These are phyloP conservation scores for Rhinophrynus dorsalis DNA, from an alignment of 2,797 vertebrate species.

Conservation along the genomic window DNA sequence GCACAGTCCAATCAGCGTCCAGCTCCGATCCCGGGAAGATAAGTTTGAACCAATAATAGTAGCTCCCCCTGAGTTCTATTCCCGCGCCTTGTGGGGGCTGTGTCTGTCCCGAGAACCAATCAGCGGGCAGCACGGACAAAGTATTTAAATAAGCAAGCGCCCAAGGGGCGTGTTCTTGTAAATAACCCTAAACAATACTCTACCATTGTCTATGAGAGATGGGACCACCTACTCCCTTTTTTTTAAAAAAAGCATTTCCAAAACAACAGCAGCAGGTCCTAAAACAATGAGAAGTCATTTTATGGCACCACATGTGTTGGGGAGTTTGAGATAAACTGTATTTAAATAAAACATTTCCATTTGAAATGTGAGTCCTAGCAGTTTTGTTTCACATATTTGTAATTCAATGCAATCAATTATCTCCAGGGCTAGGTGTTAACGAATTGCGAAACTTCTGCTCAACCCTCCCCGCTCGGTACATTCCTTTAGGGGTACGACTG, in stretches of 20 bases:
- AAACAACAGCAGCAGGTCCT: neutral
- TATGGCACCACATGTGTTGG: neutral
- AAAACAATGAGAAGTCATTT: neutral
- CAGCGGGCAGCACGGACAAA: neutral
- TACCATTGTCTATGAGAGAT: too few species aligned
- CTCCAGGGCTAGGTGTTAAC: neutral
- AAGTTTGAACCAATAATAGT: neutral
- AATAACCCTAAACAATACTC: too few species aligned
- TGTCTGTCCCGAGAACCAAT: conserved; percentile 11
- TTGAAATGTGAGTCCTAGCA: neutral
- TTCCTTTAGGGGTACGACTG: conserved; percentile 28
- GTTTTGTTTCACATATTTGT: neutral
- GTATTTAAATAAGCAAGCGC: conserved; percentile 25
- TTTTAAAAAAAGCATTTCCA: neutral
- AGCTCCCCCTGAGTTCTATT: conserved; percentile 10
- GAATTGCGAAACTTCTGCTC: neutral
- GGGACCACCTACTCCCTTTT: neutral
- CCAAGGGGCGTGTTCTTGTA: too few species aligned
- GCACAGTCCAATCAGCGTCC: neutral
- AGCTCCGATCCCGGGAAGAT: neutral
- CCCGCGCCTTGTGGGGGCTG: conserved; percentile 8
- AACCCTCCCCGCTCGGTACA: neutral
- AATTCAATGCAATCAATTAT: neutral
- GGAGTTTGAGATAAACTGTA: neutral
- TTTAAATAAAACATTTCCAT: neutral